Evolutionary conservation across 2,797 vertebrate genomes (phyloP).

Genomic region (Ctenopoma kingsleyae): DNA sequence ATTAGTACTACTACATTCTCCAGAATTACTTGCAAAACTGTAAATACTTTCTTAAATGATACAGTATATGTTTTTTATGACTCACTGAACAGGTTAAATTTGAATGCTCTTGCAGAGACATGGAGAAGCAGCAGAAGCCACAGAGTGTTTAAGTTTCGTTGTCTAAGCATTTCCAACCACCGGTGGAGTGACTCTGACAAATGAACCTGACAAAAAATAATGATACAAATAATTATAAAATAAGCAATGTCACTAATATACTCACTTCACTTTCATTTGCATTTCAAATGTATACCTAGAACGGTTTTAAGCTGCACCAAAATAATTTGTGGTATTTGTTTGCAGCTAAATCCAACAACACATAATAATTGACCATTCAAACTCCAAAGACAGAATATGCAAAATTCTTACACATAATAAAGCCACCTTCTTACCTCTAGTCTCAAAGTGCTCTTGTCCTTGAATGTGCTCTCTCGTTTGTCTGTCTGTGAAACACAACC

Average conservation of each 20-base stretch:
- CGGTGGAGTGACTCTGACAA: background rate
- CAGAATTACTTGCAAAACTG: background rate
- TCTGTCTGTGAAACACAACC: background rate
- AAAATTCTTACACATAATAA: background rate
- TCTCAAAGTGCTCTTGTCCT: background rate
- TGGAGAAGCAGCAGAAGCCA: slow-evolving; percentile 67
- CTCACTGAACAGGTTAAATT: slow-evolving; percentile 62
- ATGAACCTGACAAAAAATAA: background rate
- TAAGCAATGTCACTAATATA: background rate
- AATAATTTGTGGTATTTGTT: background rate
- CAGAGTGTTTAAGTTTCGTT: slow-evolving; percentile 18
- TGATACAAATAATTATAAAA: background rate
- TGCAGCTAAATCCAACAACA: background rate
- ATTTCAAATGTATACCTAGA: background rate
- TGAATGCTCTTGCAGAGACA: background rate
- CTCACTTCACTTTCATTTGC: background rate
- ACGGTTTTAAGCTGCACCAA: background rate
- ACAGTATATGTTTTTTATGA: background rate
- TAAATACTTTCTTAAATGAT: background rate
- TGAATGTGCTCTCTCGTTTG: background rate
- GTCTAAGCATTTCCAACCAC: slow-evolving; percentile 43
- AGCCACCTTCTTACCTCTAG: slow-evolving; percentile 34
- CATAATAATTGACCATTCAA: too few relatives aligned
- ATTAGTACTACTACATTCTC: background rate
- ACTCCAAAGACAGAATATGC: background rate